A percentile compares a stretch with the other conserved stretches of the same genome.
These are phyloP conservation scores for Periparus ater DNA, from an alignment of 2,797 vertebrate genomes.

Conservation along the genomic window DNA sequence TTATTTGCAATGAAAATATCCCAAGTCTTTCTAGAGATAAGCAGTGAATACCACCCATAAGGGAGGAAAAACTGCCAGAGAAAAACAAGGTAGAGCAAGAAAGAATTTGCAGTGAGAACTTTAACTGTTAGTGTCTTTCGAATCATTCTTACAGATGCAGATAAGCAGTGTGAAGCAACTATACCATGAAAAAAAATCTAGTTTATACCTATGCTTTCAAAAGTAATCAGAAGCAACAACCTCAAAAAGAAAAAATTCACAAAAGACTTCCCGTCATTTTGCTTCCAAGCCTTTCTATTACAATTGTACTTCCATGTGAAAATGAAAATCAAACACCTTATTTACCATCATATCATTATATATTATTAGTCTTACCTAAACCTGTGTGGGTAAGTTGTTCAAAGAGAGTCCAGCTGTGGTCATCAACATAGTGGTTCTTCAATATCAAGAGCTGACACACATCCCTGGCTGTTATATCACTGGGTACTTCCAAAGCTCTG, in stretches of 20 bases:
- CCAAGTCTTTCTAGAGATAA: not conserved
- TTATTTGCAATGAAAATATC: not conserved
- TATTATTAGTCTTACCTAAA: constrained; percentile 82
- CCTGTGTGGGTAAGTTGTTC: constrained; percentile 86
- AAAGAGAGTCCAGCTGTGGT: constrained; percentile 95
- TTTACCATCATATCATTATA: not conserved
- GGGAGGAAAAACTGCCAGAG: not conserved
- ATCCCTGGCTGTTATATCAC: constrained; percentile 90
- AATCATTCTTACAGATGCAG: not conserved
- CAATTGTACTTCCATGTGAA: not conserved
- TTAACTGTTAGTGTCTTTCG: not conserved
- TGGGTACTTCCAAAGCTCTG: constrained; percentile 91
- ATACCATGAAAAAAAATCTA: not conserved
- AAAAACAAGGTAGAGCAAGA: not conserved
- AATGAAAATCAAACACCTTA: not conserved
- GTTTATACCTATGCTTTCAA: not conserved
- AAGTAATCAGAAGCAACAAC: not conserved
- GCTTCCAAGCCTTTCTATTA: not conserved
- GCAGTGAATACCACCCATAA: not conserved
- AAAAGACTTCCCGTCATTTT: not conserved
- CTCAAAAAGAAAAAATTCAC: not conserved
- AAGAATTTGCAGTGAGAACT: not conserved
- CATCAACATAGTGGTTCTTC: constrained; percentile 95
- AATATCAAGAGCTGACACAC: constrained; percentile 93
- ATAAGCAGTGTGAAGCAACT: not conserved